Base-by-base conservation (phyloP, 2,888 invertebrate genomes). In the Malthinus seriepunctatus region DNA sequence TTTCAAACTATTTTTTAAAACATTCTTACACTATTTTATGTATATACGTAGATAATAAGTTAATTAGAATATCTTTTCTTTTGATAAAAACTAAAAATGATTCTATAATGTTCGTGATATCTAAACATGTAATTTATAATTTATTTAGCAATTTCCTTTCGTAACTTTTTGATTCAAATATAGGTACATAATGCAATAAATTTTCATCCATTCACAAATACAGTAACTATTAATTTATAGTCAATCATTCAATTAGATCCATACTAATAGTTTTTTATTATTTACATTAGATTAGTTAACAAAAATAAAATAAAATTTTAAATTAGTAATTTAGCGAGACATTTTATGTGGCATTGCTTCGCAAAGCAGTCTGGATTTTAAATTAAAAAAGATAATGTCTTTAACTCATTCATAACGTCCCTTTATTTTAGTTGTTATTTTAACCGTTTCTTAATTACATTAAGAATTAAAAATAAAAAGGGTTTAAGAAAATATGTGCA, bases 61-160 rank as follows among this genome's bases (percentile, higher is more conserved):
- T 59, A 51, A 53, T 54, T 48, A 48, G 46, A 59, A 59, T 54
- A 54, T 42, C 15, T 42, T 42, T 42, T 42, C 31, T 51, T 50
- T 31, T 51, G 39, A 12, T 33, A 59, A 55, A 59, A 42, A 38
- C 11, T 34, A 54, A 54, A 46, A 32, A 47, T 37, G 45, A 49
- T 50, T 56, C 45, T 52, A 54, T 59, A 59, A 54, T 54, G 47
- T 35, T 23, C 52, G 59, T 59, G 59, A 59, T 51, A 49, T 54
- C 59, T 55, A 54, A 59, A 59, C 59, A 59, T 51, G 39, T 59
- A 59, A 46, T 59, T 59, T 53, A 53, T 54, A 59, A 59, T 59
- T 59, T 59, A 55, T 54, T 51, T 54, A 54, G 46, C 51, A 55
- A 39, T 51, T 54, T 50, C 45, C 54, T 54, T 47, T 54, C 54